Conservation (phyloP, 2,797 vertebrate genomes). For the Melanogrammus aeglefinus region DNA sequence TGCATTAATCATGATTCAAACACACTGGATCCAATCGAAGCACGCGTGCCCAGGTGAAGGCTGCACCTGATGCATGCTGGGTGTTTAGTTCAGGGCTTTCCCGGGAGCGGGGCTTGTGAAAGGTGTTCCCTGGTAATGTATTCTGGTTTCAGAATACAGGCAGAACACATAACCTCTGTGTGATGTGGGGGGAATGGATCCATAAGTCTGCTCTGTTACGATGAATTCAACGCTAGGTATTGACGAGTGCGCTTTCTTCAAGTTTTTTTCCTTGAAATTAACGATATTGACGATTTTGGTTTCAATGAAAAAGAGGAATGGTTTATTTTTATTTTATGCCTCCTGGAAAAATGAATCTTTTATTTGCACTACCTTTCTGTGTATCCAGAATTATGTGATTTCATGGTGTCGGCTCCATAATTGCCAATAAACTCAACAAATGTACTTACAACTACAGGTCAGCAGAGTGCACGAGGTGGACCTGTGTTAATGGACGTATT, state of each 20-base stretch:
- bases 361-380: neutral
- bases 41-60: too few species aligned
- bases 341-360: too few species aligned
- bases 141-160: conserved; percentile 25
- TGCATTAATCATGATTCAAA: neutral
- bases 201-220: conserved; percentile 22
- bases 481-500: neutral
- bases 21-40: neutral
- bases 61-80: too few species aligned
- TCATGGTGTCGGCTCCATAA: neutral
- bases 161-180: conserved; percentile 48
- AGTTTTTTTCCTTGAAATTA: neutral
- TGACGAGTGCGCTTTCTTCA: neutral
- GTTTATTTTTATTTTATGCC: too few species aligned
- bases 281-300: neutral
- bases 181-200: conserved; percentile 37
- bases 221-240: conserved; percentile 34
- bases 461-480: neutral
- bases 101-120: neutral
- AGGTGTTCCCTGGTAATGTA: neutral
- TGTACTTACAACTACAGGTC: neutral
- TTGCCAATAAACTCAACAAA: neutral
- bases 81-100: too few species aligned
- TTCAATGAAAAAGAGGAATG: neutral
- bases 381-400: neutral